Conservation (phyloP, 2,797 vertebrate species). For the Eospalax fontanierii region DNA sequence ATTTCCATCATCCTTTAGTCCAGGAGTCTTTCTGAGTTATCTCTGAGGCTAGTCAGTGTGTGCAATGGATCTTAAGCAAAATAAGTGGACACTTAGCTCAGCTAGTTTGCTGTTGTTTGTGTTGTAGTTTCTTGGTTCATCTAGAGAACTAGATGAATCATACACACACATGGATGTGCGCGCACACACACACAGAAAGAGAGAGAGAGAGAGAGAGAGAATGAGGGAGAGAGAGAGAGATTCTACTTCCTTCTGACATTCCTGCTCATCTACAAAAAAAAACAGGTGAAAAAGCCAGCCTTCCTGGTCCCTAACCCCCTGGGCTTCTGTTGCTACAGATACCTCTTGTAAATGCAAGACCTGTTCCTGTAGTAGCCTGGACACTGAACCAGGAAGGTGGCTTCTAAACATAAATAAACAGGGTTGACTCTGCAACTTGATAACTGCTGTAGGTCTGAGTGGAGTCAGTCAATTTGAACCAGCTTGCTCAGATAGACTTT, state of each 20-base stretch:
- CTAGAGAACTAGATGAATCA: not conserved
- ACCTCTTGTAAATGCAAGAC: not conserved
- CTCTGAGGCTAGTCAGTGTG: not conserved
- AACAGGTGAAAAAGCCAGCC: not conserved
- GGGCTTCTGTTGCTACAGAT: not conserved
- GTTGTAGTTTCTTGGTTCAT: not conserved
- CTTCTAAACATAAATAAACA: not conserved
- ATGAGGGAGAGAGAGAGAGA: too few relatives aligned
- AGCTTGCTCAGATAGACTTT: not conserved
- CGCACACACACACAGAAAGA: not conserved
- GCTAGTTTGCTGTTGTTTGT: not conserved
- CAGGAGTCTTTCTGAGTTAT: not conserved
- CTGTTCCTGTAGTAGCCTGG: not conserved
- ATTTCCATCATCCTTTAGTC: not conserved
- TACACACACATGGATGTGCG: not conserved
- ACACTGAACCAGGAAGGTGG: not conserved
- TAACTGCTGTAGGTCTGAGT: not conserved
- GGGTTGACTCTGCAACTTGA: not conserved
- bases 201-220: too few relatives aligned
- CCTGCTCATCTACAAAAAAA: not conserved
- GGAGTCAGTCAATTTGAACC: not conserved
- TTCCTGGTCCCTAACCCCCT: not conserved
- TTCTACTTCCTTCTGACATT: slow-evolving; percentile 9
- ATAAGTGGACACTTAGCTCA: not conserved
- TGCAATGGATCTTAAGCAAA: not conserved